Percentiles rank a stretch among this genome's conserved stretches.
phyloP scores from a whole-genome alignment of 2,888 invertebrate genomes.

The Hemistola chrysoprasaria region DNA sequence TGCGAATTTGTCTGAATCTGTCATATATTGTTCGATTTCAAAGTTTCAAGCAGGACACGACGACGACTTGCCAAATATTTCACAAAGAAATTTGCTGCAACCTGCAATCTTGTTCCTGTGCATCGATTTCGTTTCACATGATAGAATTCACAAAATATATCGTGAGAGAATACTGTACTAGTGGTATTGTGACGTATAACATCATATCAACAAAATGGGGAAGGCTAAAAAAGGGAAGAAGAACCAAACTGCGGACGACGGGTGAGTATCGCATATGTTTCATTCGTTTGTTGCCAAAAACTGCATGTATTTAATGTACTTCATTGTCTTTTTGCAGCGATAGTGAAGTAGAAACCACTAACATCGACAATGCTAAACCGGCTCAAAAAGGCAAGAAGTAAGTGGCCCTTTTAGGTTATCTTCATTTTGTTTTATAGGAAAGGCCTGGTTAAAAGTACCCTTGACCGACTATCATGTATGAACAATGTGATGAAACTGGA shows the following conservation, averaged over 20 bases:
- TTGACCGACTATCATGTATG: too few species aligned
- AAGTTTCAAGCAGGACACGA: conserved; percentile 51
- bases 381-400: conserved; percentile 70
- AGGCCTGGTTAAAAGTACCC: too few species aligned
- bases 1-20: conserved; percentile 1
- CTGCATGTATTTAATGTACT: conserved; percentile 21
- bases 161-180: conserved; percentile 57
- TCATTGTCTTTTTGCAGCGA: conserved; percentile 76
- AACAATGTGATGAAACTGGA: too few species aligned
- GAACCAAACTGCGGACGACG: conserved; percentile 87
- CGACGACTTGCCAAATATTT: conserved; percentile 55
- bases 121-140: conserved; percentile 74
- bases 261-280: conserved; percentile 81
- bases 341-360: conserved; percentile 81
- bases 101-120: conserved; percentile 55
- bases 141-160: conserved; percentile 69
- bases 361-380: conserved; percentile 64
- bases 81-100: conserved; percentile 46
- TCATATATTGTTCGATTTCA: conserved; percentile 34
- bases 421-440: conserved; percentile 10
- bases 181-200: conserved; percentile 73
- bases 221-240: conserved; percentile 93
- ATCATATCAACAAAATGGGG: conserved; percentile 81
- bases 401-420: conserved; percentile 67
- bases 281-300: conserved; percentile 33